Percentiles rank a stretch among this genome's conserved stretches.
Conservation (phyloP, 1,140 invertebrate genomes). For the Sipha flava region DNA sequence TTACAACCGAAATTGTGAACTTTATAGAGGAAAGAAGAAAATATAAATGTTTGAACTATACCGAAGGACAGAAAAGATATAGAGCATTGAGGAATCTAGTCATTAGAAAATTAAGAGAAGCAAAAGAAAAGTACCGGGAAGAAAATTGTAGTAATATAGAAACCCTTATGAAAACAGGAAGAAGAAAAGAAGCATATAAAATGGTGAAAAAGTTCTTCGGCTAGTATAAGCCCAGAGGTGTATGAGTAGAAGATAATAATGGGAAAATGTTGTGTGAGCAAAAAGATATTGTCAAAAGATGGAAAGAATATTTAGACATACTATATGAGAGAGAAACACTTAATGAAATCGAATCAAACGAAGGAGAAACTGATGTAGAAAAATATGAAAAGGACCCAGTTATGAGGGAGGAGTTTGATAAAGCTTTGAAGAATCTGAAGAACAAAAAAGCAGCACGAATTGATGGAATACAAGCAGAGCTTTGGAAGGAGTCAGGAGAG, state of each 20-base stretch:
- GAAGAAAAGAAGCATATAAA: background rate
- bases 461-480: conserved; percentile 40
- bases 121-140: background rate
- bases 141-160: background rate
- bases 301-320: conserved; percentile 5
- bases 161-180: too few species aligned
- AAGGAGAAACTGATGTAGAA: too few species aligned
- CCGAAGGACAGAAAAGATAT: background rate
- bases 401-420: conserved; percentile 35
- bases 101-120: background rate
- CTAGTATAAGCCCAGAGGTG: background rate
- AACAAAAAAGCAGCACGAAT: conserved; percentile 40
- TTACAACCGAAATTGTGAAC: background rate
- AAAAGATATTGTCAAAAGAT: conserved; percentile 5
- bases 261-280: background rate
- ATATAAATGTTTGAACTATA: background rate
- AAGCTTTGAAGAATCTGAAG: conserved; percentile 38
- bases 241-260: background rate
- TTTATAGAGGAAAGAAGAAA: background rate
- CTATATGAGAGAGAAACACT: background rate
- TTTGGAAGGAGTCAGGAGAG: conserved; percentile 37
- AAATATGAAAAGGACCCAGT: background rate
- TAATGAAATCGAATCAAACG: background rate
- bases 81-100: background rate
- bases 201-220: background rate